Percentiles rank a stretch among this genome's conserved stretches.
These are phyloP conservation scores for Sebastes ruberrimus DNA, from an alignment of 2,797 vertebrate genomes.

Conservation along the genomic window DNA sequence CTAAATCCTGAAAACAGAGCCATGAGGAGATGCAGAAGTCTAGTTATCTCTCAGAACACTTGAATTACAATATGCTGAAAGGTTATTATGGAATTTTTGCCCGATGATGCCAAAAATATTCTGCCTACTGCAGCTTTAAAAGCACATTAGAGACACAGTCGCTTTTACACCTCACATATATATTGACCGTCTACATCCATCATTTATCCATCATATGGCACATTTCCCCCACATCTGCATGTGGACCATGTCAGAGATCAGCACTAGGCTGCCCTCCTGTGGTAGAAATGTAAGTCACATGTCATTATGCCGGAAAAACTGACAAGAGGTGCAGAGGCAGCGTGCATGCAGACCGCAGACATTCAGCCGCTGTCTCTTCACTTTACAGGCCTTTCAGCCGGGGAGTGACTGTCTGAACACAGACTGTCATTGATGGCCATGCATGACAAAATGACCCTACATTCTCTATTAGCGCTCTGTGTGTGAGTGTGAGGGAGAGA, in stretches of 20 bases:
- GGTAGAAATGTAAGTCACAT: constrained; percentile 43
- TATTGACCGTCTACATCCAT: neutral
- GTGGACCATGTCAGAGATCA: neutral
- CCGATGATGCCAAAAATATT: neutral
- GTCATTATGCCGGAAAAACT: constrained; percentile 37
- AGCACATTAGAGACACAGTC: neutral
- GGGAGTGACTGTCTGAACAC: constrained; percentile 27
- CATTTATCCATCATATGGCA: neutral
- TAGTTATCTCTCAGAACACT: too few relatives aligned
- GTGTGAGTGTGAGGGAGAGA: neutral
- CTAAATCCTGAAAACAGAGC: too few relatives aligned
- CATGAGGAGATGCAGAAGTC: too few relatives aligned
- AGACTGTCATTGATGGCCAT: constrained; percentile 28
- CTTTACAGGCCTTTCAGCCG: constrained; percentile 41
- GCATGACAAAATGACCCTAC: neutral
- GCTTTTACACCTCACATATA: neutral
- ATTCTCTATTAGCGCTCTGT: constrained; percentile 5
- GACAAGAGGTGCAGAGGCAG: constrained; percentile 26
- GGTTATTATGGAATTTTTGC: too few relatives aligned
- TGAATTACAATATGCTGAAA: too few relatives aligned
- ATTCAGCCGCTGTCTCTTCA: constrained; percentile 49
- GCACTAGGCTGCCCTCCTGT: constrained; percentile 62
- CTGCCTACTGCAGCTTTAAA: neutral
- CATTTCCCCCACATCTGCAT: neutral
- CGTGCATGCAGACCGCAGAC: constrained; percentile 39